Base-by-base conservation (phyloP, 2,113 vertebrate genomes). In the Centrocercus urophasianus region DNA sequence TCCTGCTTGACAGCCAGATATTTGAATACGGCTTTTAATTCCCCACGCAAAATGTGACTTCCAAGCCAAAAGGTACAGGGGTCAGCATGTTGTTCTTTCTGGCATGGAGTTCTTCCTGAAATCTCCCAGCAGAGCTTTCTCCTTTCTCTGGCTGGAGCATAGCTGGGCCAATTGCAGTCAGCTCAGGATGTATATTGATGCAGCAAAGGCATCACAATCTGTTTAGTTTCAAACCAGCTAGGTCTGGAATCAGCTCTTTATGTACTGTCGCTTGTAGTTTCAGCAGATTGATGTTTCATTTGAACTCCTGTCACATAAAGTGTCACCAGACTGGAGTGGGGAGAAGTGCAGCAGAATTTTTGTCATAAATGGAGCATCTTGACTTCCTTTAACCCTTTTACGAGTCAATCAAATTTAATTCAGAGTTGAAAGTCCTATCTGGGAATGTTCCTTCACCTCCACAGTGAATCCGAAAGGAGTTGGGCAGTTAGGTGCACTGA, bases 371-470 rank as follows among this genome's bases (percentile, higher is more conserved):
- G 86, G 94, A 94, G 67, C 85, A 59, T 97, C 90, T 96, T 79
- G 73, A 95, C 96, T 98, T 87, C 98, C 97, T 98, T 93, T 94
- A 97, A 64, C 96, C 96, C 98, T 95, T 88, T 95, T 98, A 98
- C 93, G 96, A 98, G 98, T 95, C 98, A 97, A 11, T 97, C 97
- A 81, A 97, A 97, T 97, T 98, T 98, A 98, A 98, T 99, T 97
- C 98, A 98, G 95, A 95, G 97, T 97, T 97, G 98, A 97, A 98
- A 97, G 96, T 96, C 97, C 86, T 98, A 98, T 92, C 97, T 98
- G 97, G 98, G 91, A 97, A 90, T 98, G 82, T 97, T 97, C 90
- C 93, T 90, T 92, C 97, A 95, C 76, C 50, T 52, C 14, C 96
- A 97, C 94, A 86, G 13, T 91, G 97, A 91, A 69, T 95, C 97